These are phyloP conservation scores for Lepas anatifera DNA, from an alignment of 2,888 invertebrate genomes.

Conservation along the genomic window DNA sequence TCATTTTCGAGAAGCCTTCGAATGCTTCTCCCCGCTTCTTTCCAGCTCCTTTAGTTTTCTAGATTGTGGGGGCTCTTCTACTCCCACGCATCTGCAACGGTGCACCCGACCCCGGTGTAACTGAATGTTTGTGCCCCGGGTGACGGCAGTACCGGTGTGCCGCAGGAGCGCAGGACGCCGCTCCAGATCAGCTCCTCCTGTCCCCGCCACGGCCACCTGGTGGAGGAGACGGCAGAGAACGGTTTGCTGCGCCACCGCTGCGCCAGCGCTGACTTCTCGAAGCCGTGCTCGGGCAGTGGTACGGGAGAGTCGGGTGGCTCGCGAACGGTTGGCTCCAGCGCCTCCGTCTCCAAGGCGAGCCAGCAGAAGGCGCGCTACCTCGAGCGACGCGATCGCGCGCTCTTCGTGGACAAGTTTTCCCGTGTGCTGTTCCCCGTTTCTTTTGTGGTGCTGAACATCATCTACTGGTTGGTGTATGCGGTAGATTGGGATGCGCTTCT, in stretches of 20 bases:
- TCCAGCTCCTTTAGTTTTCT: too few species aligned
- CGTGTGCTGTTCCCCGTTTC: slow-evolving; percentile 29
- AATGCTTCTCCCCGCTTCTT: too few species aligned
- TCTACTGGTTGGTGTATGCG: slow-evolving; percentile 28
- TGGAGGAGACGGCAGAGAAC: not conserved
- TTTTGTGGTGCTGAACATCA: slow-evolving; percentile 29
- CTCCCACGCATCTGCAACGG: too few species aligned
- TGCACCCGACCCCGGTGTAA: too few species aligned
- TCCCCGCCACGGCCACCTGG: slow-evolving; percentile 6
- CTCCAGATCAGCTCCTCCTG: not conserved
- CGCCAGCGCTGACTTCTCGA: not conserved
- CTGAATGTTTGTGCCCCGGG: too few species aligned
- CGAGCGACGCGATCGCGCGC: slow-evolving; percentile 21
- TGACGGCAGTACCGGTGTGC: too few species aligned
- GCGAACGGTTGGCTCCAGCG: not conserved
- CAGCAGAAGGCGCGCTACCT: not conserved
- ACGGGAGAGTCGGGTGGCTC: not conserved
- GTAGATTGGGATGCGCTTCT: not conserved
- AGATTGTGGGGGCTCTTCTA: too few species aligned
- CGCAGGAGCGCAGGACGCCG: not conserved
- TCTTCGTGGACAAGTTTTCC: slow-evolving; percentile 27
- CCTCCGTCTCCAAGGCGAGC: not conserved
- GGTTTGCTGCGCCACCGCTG: not conserved
- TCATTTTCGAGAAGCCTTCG: too few species aligned
- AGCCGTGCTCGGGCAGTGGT: not conserved